Base-by-base conservation (phyloP, 1,140 invertebrate species). In the Vanessa tameamea region DNA sequence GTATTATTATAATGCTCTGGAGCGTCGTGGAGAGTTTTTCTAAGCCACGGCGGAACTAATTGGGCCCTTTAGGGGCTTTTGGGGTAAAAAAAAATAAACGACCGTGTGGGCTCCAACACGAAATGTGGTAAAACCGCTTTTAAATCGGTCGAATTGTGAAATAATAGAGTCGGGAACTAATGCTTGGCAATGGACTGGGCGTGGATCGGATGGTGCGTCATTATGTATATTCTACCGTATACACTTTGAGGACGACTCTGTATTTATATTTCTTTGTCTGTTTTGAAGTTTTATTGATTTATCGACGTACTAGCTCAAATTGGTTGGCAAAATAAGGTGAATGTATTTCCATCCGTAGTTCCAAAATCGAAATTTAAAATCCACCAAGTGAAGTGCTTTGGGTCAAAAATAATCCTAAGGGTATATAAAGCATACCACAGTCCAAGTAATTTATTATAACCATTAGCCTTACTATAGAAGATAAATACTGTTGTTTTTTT, bases 21-120 rank as follows among this genome's bases (percentile, higher is more conserved):
- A 61, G 14, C 26, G 13, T 37, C 26, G 31, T 20, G 23, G 55
- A 61, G 31, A 0, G 0, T 31, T 37, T 61, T 43, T 61, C 23
- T 61, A 61, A 61, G 83, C 76, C 70, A 79, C 77, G 74, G 79
- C 83, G 84, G 84, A 81, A 88, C 89, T 87, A 89, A 91, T 89
- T 86, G 83, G 82, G 77, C 81, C 86, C 81, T 89, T 86, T 83
- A 77, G 71, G 77, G 76, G 69, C 71, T 76, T 84, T 83, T 82
- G 77, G 69, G 79, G 80, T 51, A 69, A 82, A 78, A n/a, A 77
- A 83, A 87, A 90, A 86, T 79, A 85, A 88, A 84, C 78, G 80
- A 73, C 51, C 11, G 78, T 75, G 80, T 85, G 76, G 77, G 80
- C 66, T 80, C 72, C 77, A 77, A 77, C 72, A 76, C 72, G 78